Evolutionary conservation across 2,888 invertebrate genomes (phyloP).

Genomic region (Dynastes grantii): DNA sequence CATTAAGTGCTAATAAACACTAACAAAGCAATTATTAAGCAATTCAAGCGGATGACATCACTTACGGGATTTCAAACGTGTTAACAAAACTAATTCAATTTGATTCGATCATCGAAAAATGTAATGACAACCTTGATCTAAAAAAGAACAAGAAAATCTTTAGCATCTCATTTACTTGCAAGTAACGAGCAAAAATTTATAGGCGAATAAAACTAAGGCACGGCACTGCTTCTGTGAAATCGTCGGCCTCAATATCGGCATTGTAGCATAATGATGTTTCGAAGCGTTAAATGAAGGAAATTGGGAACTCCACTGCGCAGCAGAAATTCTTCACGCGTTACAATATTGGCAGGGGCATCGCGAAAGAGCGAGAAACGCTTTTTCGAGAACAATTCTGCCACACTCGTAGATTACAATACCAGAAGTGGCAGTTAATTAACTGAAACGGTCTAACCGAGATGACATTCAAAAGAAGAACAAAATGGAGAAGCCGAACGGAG

Average conservation of each 20-base stretch:
- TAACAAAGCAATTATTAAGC: neutral
- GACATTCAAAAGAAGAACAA: neutral
- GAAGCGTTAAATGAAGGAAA: constrained; percentile 28
- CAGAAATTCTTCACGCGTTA: constrained; percentile 32
- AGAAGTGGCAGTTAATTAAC: neutral
- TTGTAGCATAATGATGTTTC: constrained; percentile 4
- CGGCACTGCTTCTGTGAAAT: constrained; percentile 29
- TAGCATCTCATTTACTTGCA: neutral
- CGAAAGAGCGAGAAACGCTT: neutral
- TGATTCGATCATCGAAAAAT: constrained; percentile 7
- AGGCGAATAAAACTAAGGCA: neutral
- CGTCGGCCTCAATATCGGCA: constrained; percentile 21
- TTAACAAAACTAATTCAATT: constrained; percentile 11
- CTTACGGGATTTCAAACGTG: neutral
- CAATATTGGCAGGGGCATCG: constrained; percentile 14
- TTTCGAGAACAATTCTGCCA: neutral
- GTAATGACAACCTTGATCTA: neutral
- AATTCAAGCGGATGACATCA: constrained; percentile 4
- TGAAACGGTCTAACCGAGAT: neutral
- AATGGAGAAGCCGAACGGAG: too few relatives aligned
- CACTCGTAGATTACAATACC: constrained; percentile 14
- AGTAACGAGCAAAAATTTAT: neutral
- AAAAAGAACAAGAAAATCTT: neutral
- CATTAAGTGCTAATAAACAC: neutral
- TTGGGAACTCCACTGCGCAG: neutral